Percentiles rank a stretch among this genome's conserved stretches.
Conservation (phyloP, 1,140 invertebrate species). For the Drosophila insularis region DNA sequence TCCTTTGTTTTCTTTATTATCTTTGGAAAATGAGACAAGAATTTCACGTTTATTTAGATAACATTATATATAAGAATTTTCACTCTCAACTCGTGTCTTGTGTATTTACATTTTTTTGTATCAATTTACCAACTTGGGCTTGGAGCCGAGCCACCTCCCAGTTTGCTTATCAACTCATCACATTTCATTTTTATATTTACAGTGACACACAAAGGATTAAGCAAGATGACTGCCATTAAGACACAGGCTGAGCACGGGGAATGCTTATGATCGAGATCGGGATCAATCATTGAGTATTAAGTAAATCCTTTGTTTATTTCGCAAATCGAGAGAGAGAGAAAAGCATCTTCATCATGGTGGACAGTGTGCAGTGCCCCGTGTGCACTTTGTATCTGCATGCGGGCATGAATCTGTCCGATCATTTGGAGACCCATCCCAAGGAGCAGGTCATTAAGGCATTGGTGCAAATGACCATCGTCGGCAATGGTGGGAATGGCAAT, state of each 20-base stretch:
- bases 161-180: background rate
- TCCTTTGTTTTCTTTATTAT: too few relatives aligned
- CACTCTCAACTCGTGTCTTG: too few relatives aligned
- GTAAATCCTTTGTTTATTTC: constrained; percentile 5
- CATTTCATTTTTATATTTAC: constrained; percentile 35
- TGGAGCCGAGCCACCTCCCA: background rate
- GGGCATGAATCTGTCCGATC: constrained; percentile 90
- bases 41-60: too few relatives aligned
- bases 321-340: constrained; percentile 14
- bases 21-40: too few relatives aligned
- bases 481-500: constrained; percentile 37
- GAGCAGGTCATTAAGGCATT: constrained; percentile 93
- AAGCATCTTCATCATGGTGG: constrained; percentile 82
- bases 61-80: too few relatives aligned
- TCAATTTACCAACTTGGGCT: constrained; percentile 29
- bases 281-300: constrained; percentile 7
- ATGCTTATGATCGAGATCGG: constrained; percentile 64
- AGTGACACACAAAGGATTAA: constrained; percentile 54
- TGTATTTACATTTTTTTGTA: constrained; percentile 11
- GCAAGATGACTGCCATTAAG: constrained; percentile 52
- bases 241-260: constrained; percentile 18
- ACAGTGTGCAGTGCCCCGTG: constrained; percentile 88
- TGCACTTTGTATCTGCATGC: constrained; percentile 91
- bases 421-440: constrained; percentile 92
- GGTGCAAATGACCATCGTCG: constrained; percentile 83